Evolutionary conservation across 2,888 invertebrate genomes (phyloP).

Genomic region (Melinopterus prodromus): DNA sequence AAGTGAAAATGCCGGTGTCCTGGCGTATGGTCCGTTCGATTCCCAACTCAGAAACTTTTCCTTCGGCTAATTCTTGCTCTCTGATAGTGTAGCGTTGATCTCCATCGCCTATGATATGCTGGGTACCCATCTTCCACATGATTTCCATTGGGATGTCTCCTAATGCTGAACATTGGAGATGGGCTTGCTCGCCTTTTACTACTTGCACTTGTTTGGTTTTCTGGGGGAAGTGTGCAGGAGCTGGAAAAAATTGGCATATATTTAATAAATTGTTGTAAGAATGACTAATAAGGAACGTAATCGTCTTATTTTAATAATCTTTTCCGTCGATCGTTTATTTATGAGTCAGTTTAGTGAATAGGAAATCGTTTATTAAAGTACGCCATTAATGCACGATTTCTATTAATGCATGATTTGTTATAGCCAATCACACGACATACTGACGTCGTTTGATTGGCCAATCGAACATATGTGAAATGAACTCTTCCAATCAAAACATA

Average conservation of each 20-base stretch:
- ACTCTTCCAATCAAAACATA: too few relatives aligned
- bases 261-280: constrained; percentile 24
- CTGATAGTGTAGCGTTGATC: constrained; percentile 80
- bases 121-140: constrained; percentile 82
- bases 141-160: constrained; percentile 90
- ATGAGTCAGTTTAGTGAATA: too few relatives aligned
- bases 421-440: too few relatives aligned
- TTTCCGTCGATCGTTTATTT: too few relatives aligned
- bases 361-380: too few relatives aligned
- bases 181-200: constrained; percentile 82
- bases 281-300: constrained; percentile 4
- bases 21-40: constrained; percentile 85
- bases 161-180: constrained; percentile 85
- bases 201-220: constrained; percentile 85
- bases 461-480: too few relatives aligned
- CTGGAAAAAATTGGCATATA: constrained; percentile 59
- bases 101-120: constrained; percentile 75
- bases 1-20: constrained; percentile 89
- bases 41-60: constrained; percentile 85
- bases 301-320: too few relatives aligned
- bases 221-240: constrained; percentile 85
- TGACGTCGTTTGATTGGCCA: too few relatives aligned
- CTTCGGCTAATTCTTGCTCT: constrained; percentile 80
- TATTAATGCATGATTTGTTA: too few relatives aligned
- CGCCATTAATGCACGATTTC: too few relatives aligned